Evolutionary conservation across 23 tunicate species (phyloP), one percentile per base, ranked within the genome.

Genomic region (Clavelina lepadiformis): DNA sequence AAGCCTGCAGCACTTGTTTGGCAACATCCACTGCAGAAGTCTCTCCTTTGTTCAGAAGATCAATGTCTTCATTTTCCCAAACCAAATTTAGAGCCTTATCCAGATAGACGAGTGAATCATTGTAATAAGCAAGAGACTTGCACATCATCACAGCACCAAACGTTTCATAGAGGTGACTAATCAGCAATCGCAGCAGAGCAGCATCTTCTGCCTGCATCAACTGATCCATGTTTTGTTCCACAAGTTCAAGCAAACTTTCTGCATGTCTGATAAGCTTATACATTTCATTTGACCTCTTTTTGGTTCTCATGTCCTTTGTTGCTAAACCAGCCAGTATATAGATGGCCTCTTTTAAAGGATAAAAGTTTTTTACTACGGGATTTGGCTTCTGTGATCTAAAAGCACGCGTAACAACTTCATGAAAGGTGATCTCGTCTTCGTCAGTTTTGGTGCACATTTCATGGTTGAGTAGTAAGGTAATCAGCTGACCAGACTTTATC

Each of bases 231-330:
- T 66, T 37, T 26, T 54, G 52, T 32, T 31, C 63, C 34, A 52
- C 19, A 61, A 30, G 44, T 18, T 38, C 73, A 0, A 78, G 35
- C 34, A 78, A 30, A 18, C 69, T 5, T 23, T 68, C 51, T 35
- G 60, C 8, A 41, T 78, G 84, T 15, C 55, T 67, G 2, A 58
- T 21, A 29, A 68, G 58, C 55, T 68, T 58, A 58, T 26, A 20
- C 75, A 78, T 68, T 28, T 66, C 30, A 19, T 45, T 57, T 0
- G 56, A 28, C 2, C 37, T 35, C 19, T 46, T 47, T 30, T 46
- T 58, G 5, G 68, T 66, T 31, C 75, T 58, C 75, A 78, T 58
- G 37, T 78, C 84, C 36, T 78, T 78, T 5, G 84, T 68, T 44
- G 49, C 35, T 23, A 78, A 58, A 3, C 69, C 60, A 30, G 69